Conservation (phyloP, 2,888 invertebrate species). For the Cenopis cana region DNA sequence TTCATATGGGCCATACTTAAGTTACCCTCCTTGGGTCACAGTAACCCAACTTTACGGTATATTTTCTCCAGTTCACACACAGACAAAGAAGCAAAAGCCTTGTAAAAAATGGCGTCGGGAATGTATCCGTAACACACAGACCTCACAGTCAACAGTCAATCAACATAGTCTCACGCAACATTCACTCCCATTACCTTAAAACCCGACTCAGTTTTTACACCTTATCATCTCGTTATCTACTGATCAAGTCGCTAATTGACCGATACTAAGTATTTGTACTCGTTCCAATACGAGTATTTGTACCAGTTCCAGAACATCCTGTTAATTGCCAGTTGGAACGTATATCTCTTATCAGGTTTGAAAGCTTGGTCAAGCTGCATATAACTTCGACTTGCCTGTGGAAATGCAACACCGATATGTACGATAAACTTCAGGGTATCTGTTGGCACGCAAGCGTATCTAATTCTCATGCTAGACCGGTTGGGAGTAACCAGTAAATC, state of each 20-base stretch:
- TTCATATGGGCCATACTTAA: too few relatives aligned
- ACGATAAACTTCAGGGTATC: background rate
- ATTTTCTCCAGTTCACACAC: background rate
- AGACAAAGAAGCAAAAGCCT: background rate
- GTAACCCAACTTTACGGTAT: background rate
- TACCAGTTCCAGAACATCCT: conserved; percentile 5
- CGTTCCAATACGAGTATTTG: conserved; percentile 7
- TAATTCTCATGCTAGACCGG: conserved; percentile 17
- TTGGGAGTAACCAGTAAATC: conserved; percentile 15
- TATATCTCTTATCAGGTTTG: background rate
- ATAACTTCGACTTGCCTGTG: too few relatives aligned
- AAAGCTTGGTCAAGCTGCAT: too few relatives aligned
- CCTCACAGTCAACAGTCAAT: conserved; percentile 5
- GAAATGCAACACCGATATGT: too few relatives aligned
- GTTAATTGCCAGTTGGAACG: conserved; percentile 12
- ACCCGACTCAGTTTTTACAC: background rate
- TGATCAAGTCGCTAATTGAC: conserved; percentile 15
- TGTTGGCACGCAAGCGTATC: conserved; percentile 13
- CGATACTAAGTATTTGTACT: conserved; percentile 11
- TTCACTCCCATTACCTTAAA: background rate
- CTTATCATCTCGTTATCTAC: background rate
- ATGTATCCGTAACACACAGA: background rate
- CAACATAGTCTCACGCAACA: conserved; percentile 7
- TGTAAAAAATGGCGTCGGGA: background rate
- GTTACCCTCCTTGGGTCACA: too few relatives aligned